Percentiles rank a stretch among this genome's conserved stretches.
phyloP scores from a whole-genome alignment of 2,113 vertebrate genomes.

The Melanotaenia duboulayi region DNA sequence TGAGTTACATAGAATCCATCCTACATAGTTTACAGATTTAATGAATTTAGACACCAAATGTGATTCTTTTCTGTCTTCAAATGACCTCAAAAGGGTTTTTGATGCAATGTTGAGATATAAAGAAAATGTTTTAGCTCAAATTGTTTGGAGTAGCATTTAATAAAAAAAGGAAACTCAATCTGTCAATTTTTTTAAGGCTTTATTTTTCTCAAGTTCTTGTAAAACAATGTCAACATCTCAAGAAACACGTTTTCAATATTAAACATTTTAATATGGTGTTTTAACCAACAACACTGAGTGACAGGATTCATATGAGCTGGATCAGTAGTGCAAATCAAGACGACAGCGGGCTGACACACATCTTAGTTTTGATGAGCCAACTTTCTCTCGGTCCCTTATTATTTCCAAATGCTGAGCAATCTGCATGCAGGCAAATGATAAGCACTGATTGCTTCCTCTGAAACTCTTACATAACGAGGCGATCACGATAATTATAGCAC shows the following conservation, averaged over 20 bases:
- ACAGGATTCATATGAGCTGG: background rate
- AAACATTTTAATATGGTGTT: too few species aligned
- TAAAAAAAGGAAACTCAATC: background rate
- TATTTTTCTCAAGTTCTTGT: constrained; percentile 2
- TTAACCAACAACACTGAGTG: too few species aligned
- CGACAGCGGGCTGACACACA: background rate
- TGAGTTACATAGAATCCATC: background rate
- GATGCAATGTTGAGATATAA: background rate
- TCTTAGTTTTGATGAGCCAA: background rate
- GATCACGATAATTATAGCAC: constrained; percentile 43
- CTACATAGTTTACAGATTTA: background rate
- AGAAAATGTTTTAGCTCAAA: background rate
- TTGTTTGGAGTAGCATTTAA: background rate
- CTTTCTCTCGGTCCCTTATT: constrained; percentile 33
- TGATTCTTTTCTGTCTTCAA: background rate
- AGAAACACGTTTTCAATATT: background rate
- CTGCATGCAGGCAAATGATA: constrained; percentile 39
- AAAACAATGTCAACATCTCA: background rate
- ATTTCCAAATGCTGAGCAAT: constrained; percentile 41
- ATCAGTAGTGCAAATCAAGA: constrained; percentile 2
- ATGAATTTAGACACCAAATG: background rate
- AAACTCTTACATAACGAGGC: constrained; percentile 52
- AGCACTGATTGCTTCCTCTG: constrained; percentile 37
- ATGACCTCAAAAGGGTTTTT: background rate
- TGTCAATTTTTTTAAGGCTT: background rate